Evolutionary conservation across 2,113 vertebrate genomes (phyloP).

Genomic region (Malurus melanocephalus): DNA sequence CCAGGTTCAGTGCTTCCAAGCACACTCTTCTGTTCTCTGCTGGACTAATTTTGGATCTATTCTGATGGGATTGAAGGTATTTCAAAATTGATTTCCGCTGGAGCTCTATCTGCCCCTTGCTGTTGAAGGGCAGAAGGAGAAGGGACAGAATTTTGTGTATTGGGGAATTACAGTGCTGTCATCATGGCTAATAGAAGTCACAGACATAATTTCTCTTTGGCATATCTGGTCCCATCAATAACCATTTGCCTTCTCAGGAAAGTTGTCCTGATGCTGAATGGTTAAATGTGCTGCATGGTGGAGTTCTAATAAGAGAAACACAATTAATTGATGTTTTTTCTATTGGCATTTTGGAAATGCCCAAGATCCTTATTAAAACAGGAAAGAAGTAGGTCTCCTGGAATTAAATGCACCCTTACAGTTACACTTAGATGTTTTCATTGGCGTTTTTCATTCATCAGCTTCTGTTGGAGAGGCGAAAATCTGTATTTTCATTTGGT

Average conservation of each 20-base stretch:
- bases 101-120: background rate
- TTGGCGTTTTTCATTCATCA: background rate
- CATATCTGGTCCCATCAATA: background rate
- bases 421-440: slow-evolving; percentile 29
- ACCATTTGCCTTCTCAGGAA: background rate
- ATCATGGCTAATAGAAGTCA: background rate
- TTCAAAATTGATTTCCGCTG: background rate
- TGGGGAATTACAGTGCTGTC: background rate
- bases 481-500: background rate
- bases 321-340: background rate
- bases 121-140: background rate
- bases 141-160: background rate
- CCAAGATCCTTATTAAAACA: slow-evolving; percentile 30
- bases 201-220: background rate
- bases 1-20: background rate
- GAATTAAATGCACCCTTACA: slow-evolving; percentile 40
- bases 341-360: slow-evolving; percentile 39
- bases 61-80: background rate
- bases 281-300: background rate
- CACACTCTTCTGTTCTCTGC: background rate
- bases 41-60: background rate
- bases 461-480: background rate
- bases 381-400: slow-evolving; percentile 30
- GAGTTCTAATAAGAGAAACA: background rate
- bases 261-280: background rate